A percentile compares a stretch with the other conserved stretches of the same genome.
Evolutionary conservation across 2,797 vertebrate genomes (phyloP).

Genomic region (Sebastes iracundus): DNA sequence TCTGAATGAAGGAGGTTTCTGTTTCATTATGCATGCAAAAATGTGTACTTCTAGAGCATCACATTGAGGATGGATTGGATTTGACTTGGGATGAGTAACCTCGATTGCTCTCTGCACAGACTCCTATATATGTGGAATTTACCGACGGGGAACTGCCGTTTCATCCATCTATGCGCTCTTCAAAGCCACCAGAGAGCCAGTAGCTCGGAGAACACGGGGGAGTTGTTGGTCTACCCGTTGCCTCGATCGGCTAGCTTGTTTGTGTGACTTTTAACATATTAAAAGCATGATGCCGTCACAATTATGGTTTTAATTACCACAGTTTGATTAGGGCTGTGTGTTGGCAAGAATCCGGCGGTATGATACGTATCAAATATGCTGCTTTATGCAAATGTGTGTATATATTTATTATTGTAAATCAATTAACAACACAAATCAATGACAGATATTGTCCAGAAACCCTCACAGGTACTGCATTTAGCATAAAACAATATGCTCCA

Average conservation of each 20-base stretch:
- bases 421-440: too few relatives aligned
- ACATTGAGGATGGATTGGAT: constrained; percentile 55
- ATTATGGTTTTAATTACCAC: neutral
- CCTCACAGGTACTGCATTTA: too few relatives aligned
- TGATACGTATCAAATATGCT: too few relatives aligned
- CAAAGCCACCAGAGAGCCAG: constrained; percentile 51
- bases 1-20: neutral
- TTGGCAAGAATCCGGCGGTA: neutral
- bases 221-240: too few relatives aligned
- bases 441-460: too few relatives aligned
- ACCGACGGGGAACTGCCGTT: constrained; percentile 34
- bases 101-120: constrained; percentile 24
- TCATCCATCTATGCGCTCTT: constrained; percentile 63
- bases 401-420: too few relatives aligned
- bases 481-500: too few relatives aligned
- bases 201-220: neutral
- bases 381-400: too few relatives aligned
- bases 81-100: constrained; percentile 55
- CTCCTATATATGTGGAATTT: constrained; percentile 46
- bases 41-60: neutral
- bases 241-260: neutral
- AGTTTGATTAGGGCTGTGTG: neutral
- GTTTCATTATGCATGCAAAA: constrained; percentile 13
- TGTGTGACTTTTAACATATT: constrained; percentile 43
- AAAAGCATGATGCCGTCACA: too few relatives aligned